These are phyloP conservation scores for Smutsia gigantea DNA, from an alignment of 2,797 vertebrate species.

Conservation along the genomic window DNA sequence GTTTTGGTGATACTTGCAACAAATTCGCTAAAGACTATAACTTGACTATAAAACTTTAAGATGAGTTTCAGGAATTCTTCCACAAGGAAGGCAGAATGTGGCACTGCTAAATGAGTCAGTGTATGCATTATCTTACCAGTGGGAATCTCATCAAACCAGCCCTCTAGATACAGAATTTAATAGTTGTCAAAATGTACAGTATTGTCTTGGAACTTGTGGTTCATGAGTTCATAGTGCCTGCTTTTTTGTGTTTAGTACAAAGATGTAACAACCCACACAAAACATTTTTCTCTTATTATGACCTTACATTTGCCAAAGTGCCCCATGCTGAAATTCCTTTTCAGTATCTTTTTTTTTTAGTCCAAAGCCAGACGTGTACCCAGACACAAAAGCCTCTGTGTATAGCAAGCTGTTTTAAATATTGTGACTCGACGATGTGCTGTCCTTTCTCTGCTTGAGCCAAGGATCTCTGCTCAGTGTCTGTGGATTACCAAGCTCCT, in stretches of 20 bases:
- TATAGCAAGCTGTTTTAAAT: conserved; percentile 95
- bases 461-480: conserved; percentile 90
- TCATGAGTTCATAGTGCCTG: conserved; percentile 80
- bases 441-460: conserved; percentile 93
- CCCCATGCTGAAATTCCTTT: conserved; percentile 94
- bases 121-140: conserved; percentile 45
- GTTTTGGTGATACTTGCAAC: conserved; percentile 71
- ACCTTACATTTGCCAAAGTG: conserved; percentile 95
- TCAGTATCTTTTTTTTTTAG: conserved; percentile 88
- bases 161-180: conserved; percentile 75
- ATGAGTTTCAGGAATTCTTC: conserved; percentile 69
- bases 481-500: conserved; percentile 90
- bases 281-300: conserved; percentile 90
- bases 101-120: conserved; percentile 70
- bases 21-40: conserved; percentile 31
- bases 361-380: conserved; percentile 89
- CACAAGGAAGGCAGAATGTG: conserved; percentile 56
- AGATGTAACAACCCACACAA: conserved; percentile 92
- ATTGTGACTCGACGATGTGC: conserved; percentile 91
- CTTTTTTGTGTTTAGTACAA: conserved; percentile 83
- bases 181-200: conserved; percentile 82
- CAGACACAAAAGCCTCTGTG: conserved; percentile 91
- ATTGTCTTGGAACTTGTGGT: conserved; percentile 84
- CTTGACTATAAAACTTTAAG: conserved; percentile 56
- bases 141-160: conserved; percentile 51